Evolutionary conservation across 2,888 invertebrate genomes (phyloP), one percentile per base, ranked within the genome.

Genomic region (Lissocephala sabroskyi): DNA sequence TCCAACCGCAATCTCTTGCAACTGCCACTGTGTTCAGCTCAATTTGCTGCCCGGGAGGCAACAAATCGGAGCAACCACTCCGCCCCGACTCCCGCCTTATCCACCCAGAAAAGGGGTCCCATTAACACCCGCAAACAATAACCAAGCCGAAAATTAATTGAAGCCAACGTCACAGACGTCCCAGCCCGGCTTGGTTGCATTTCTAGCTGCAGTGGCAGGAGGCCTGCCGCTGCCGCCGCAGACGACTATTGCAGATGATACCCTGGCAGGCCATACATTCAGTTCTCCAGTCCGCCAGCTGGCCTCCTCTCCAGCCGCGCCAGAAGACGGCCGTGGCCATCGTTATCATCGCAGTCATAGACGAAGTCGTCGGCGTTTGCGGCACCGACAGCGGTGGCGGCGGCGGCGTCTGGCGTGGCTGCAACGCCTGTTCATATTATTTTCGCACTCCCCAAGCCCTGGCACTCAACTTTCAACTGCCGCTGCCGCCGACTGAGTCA

Each of bases 81-180:
- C n/a, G n/a, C n/a, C n/a, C n/a, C n/a, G n/a, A 30, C 19, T 26
- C 11, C 7, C 19, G 16, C 2, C 42, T 43, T 16, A 28, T 28
- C 30, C 32, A 9, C 19, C 41, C 30, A 29, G 35, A 59, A 51
- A 52, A 52, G 52, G 56, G 48, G 51, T 45, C 41, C 63, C 65
- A 66, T 67, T 57, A 67, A 62, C 62, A 64, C 67, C 62, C 59
- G 65, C 62, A 56, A 65, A 65, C 68, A 62, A 65, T 63, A 65
- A 66, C 56, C 65, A 59, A 61, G 63, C 57, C 59, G 63, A 65
- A 78, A 76, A 79, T 79, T 79, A 79, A 79, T 79, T 76, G 71
- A 73, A 75, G 79, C 71, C 68, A 73, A 65, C 62, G 59, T 71
- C 59, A 56, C 74, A 71, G 74, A 71, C 71, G n/a, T 19, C 28